Base-by-base conservation (phyloP, 2,797 vertebrate genomes). In the Lerista edwardsae region DNA sequence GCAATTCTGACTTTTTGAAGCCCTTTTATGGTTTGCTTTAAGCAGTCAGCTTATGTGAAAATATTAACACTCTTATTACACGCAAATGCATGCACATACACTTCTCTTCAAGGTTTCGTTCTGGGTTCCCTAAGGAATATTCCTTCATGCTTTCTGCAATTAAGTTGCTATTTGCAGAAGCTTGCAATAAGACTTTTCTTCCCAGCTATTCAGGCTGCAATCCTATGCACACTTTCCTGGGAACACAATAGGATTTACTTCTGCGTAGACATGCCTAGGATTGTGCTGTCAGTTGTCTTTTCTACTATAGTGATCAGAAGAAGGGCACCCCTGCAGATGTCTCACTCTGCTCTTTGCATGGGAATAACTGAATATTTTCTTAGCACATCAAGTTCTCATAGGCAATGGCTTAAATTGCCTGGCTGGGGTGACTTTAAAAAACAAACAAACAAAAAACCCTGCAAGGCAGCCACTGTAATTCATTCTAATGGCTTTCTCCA, bases 171-270 rank as follows among this genome's bases (percentile, higher is more conserved):
- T 29, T 92, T 88, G 87, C 55, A 15, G 59, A 92, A 88, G 77
- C 68, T 0, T 0, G 79, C 89, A 87, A 90, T 89, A 92, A 93
- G 92, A 73, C 86, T 78, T 86, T 47, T 92, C 90, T 93, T 86
- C 83, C 0, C 0, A 0, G 0, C 83, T 91, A 79, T 83, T 87
- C 86, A n/a, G n/a, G n/a, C n/a, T n/a, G n/a, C n/a, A n/a, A n/a
- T n/a, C n/a, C n/a, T n/a, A n/a, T n/a, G n/a, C n/a, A n/a, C n/a
- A n/a, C n/a, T n/a, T n/a, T n/a, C n/a, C n/a, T n/a, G n/a, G n/a
- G n/a, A n/a, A n/a, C n/a, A n/a, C n/a, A n/a, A n/a, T n/a, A n/a
- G n/a, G n/a, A n/a, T n/a, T n/a, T n/a, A n/a, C n/a, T n/a, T n/a
- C n/a, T n/a, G n/a, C n/a, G n/a, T n/a, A n/a, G n/a, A n/a, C n/a